These are phyloP conservation scores for Entosphenus tridentatus DNA, from an alignment of 2,113 vertebrate species.

Conservation along the genomic window DNA sequence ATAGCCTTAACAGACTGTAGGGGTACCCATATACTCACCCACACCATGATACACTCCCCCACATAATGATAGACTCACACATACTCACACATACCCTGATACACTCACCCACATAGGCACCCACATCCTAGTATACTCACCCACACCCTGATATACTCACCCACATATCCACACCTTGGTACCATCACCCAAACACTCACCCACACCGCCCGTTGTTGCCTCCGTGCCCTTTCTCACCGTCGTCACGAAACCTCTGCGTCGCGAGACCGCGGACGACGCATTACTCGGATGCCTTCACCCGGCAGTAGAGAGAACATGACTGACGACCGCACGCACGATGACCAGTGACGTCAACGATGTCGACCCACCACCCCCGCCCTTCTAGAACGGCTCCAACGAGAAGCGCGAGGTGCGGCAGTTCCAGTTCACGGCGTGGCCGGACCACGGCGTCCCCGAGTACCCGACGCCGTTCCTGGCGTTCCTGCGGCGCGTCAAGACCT, in stretches of 20 bases:
- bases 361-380: background rate
- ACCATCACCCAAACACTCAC: background rate
- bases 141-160: background rate
- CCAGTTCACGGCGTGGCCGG: slow-evolving; percentile 98
- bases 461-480: slow-evolving; percentile 92
- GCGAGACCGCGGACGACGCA: too few species aligned
- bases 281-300: too few species aligned
- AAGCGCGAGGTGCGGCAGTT: slow-evolving; percentile 94
- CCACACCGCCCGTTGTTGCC: background rate
- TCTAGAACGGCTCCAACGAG: slow-evolving; percentile 81
- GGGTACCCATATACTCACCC: too few species aligned
- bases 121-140: background rate
- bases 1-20: too few species aligned
- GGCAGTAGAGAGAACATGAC: too few species aligned
- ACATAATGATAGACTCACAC: too few species aligned
- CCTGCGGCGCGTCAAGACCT: slow-evolving; percentile 75
- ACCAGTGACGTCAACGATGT: too few species aligned
- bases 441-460: slow-evolving; percentile 90
- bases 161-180: background rate
- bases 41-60: too few species aligned
- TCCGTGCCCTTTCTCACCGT: too few species aligned
- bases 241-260: too few species aligned
- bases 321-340: too few species aligned
- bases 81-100: background rate
- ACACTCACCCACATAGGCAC: background rate